Evolutionary conservation across 2,888 invertebrate species (phyloP), one percentile per base, ranked within the genome.

Genomic region (Melinaea marsaeus): DNA sequence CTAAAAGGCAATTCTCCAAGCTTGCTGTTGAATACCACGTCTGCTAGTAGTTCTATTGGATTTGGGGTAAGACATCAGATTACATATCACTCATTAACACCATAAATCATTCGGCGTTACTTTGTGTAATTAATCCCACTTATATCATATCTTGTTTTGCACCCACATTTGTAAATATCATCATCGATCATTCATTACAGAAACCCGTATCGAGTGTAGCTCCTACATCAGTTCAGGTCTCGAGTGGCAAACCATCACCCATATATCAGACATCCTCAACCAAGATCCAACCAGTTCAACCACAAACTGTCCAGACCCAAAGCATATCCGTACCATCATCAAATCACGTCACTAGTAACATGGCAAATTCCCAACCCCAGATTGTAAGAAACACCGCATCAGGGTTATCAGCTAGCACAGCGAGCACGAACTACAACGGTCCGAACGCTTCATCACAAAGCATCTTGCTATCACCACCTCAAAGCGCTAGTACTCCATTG

Each of bases 201-300:
- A 96, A 96, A 84, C 96, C 96, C 67, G 94, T 96, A 70, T 96
- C 96, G 83, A 96, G 96, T 85, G 96, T 96, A 69, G 96, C 96
- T 71, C 96, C 96, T 69, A 95, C 94, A 69, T 93, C 94, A 60
- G 92, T 95, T 77, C 93, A 93, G 83, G 93, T 93, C 73, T 84
- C 89, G 67, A 88, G 92, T 71, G 93, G 92, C 74, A 94, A 94
- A 84, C 92, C 94, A 67, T 95, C 95, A 74, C 94, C 94, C 78
- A 94, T 95, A 72, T 95, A 95, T 88, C 95, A 95, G 87, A 95
- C 95, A 69, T 95, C 95, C 63, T 95, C 95, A 75, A 95, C 95
- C 75, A 95, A 95, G 88, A 94, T 95, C 68, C 95, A 95, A 84
- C 95, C 95, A 58, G 95, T 95, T 69, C 95, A 95, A 87, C 95